Conservation (phyloP, 1,140 invertebrate genomes). For the Trissolcus basalis region DNA sequence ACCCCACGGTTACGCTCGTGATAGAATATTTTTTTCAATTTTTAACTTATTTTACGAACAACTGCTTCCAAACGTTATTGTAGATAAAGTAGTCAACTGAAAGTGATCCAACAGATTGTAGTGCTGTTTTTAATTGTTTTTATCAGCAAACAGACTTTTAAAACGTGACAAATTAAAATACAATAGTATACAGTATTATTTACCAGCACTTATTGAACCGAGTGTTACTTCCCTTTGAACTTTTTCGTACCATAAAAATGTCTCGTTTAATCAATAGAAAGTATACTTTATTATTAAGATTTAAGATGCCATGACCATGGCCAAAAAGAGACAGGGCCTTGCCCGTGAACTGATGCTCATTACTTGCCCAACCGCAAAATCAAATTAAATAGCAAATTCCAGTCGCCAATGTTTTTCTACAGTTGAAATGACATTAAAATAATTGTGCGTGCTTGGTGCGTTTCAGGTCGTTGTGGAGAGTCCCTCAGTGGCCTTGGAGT, state of each 20-base stretch:
- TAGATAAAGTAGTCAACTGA: too few relatives aligned
- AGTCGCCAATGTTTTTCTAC: conserved; percentile 13
- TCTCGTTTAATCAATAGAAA: too few relatives aligned
- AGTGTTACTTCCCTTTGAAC: too few relatives aligned
- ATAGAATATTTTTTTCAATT: conserved; percentile 8
- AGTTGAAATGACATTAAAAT: conserved; percentile 32
- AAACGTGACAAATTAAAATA: too few relatives aligned
- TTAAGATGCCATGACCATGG: not conserved
- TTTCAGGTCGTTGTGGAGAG: conserved; percentile 92
- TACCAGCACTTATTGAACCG: too few relatives aligned
- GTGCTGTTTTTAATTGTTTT: too few relatives aligned
- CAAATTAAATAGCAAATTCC: conserved; percentile 43
- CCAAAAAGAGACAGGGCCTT: not conserved
- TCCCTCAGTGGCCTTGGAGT: conserved; percentile 87
- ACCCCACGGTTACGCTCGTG: conserved; percentile 20
- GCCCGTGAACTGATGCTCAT: not conserved
- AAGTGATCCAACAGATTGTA: too few relatives aligned
- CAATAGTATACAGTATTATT: too few relatives aligned
- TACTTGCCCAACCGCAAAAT: conserved; percentile 38
- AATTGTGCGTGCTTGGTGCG: conserved; percentile 32
- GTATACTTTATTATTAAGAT: too few relatives aligned
- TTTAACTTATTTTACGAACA: not conserved
- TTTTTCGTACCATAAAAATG: too few relatives aligned
- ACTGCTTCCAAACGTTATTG: not conserved
- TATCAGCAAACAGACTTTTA: too few relatives aligned